Evolutionary conservation across 2,797 vertebrate genomes (phyloP).

Genomic region (Austrolebias charrua): DNA sequence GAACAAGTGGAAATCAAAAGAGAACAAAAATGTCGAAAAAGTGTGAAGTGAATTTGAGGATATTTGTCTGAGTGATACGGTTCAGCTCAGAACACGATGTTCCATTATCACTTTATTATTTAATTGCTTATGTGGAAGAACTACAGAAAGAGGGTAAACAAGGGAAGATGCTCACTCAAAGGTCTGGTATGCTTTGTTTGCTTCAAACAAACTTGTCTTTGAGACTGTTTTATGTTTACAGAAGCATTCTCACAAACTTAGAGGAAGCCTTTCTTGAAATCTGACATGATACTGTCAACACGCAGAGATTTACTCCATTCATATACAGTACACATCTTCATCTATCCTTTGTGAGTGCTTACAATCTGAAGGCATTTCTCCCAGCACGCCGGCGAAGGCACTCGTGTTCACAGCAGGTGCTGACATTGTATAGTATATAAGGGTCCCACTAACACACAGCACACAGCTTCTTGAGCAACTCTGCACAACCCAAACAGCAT

Average conservation of each 20-base stretch:
- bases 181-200: constrained; percentile 7
- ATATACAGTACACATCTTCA: constrained; percentile 6
- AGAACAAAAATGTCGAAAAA: not conserved
- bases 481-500: not conserved
- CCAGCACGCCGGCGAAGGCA: constrained; percentile 45
- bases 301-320: constrained; percentile 16
- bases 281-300: constrained; percentile 8
- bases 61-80: constrained; percentile 16
- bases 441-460: not conserved
- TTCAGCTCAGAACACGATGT: constrained; percentile 23
- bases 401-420: constrained; percentile 62
- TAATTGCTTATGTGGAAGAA: constrained; percentile 9
- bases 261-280: constrained; percentile 12
- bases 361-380: constrained; percentile 51
- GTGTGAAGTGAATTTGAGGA: constrained; percentile 28
- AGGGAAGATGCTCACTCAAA: constrained; percentile 17
- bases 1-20: constrained; percentile 4
- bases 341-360: constrained; percentile 21
- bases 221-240: constrained; percentile 24
- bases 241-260: constrained; percentile 24
- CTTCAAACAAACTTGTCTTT: constrained; percentile 16
- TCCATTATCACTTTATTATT: constrained; percentile 24
- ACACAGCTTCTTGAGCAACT: not conserved
- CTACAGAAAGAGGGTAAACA: constrained; percentile 7
- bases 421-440: constrained; percentile 8